Conservation (phyloP, 2,888 invertebrate genomes). For the Metalampra italica region DNA sequence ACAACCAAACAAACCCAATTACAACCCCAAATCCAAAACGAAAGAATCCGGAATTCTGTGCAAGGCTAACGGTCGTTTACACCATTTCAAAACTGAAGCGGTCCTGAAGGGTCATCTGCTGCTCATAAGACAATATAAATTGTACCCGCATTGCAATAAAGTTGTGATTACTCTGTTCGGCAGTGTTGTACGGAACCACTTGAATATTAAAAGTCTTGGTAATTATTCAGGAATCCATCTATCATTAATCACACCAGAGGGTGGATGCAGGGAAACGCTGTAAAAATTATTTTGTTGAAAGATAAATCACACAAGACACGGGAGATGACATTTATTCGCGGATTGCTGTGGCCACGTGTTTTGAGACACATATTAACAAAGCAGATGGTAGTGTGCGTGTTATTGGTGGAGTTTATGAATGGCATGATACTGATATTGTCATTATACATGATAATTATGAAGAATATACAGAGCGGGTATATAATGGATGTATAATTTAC, state of each 20-base stretch:
- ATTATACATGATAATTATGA: conserved; percentile 23
- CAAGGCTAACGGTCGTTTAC: conserved; percentile 19
- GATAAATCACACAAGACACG: conserved; percentile 73
- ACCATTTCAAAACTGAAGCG: conserved; percentile 27
- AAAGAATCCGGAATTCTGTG: conserved; percentile 18
- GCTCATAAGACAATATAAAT: conserved; percentile 34
- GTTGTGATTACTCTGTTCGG: conserved; percentile 25
- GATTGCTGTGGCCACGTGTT: conserved; percentile 40
- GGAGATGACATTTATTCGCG: conserved; percentile 63
- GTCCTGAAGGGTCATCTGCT: conserved; percentile 65
- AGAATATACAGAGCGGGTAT: not conserved
- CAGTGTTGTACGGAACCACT: conserved; percentile 54
- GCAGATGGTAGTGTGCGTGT: conserved; percentile 31
- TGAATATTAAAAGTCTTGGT: conserved; percentile 79
- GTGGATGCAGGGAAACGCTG: conserved; percentile 64
- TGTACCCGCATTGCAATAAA: conserved; percentile 29
- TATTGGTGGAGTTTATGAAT: conserved; percentile 52
- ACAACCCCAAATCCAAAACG: conserved; percentile 13
- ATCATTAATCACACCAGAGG: conserved; percentile 75
- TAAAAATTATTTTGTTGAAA: conserved; percentile 75
- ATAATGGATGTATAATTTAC: no score
- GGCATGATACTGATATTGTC: conserved; percentile 31
- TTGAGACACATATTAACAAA: conserved; percentile 31
- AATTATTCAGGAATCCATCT: conserved; percentile 79
- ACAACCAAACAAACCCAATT: conserved; percentile 21